A percentile compares a stretch with the other conserved stretches of the same genome.
These are phyloP conservation scores for Orthonyx spaldingii DNA, from an alignment of 2,113 vertebrate genomes.

Conservation along the genomic window DNA sequence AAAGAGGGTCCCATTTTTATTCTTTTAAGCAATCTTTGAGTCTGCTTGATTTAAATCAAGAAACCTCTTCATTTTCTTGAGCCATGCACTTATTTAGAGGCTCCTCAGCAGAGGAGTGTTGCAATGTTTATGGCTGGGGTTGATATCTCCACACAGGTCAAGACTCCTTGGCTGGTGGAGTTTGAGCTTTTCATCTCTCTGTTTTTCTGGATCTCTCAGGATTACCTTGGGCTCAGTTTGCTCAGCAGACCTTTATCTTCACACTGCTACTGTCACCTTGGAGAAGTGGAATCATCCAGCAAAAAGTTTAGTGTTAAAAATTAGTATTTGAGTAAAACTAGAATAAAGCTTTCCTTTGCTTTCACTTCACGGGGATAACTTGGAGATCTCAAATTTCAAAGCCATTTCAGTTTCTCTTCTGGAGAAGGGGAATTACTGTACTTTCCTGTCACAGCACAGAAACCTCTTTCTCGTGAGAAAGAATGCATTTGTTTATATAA, in stretches of 20 bases:
- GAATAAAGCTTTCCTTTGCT: neutral
- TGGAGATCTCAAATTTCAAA: neutral
- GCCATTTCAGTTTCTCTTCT: constrained; percentile 33
- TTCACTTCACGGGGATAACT: neutral
- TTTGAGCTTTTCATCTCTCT: neutral
- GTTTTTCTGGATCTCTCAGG: neutral
- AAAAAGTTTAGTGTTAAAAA: neutral
- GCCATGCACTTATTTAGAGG: neutral
- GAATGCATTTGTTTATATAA: too few relatives aligned
- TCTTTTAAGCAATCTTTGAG: neutral
- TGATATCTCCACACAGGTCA: neutral
- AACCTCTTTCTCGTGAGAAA: too few relatives aligned
- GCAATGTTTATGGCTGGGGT: neutral
- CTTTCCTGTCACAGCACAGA: too few relatives aligned
- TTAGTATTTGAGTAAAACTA: neutral
- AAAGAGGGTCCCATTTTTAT: neutral
- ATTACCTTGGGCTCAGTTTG: neutral
- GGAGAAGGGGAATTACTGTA: neutral
- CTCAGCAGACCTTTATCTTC: neutral
- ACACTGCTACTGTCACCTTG: neutral
- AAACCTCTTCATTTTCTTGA: neutral
- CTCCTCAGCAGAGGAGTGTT: neutral
- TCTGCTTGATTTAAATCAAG: neutral
- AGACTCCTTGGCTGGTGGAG: neutral
- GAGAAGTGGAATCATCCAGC: neutral